Conservation (phyloP, 2,113 vertebrate genomes). For the Mystacornis crossleyi region DNA sequence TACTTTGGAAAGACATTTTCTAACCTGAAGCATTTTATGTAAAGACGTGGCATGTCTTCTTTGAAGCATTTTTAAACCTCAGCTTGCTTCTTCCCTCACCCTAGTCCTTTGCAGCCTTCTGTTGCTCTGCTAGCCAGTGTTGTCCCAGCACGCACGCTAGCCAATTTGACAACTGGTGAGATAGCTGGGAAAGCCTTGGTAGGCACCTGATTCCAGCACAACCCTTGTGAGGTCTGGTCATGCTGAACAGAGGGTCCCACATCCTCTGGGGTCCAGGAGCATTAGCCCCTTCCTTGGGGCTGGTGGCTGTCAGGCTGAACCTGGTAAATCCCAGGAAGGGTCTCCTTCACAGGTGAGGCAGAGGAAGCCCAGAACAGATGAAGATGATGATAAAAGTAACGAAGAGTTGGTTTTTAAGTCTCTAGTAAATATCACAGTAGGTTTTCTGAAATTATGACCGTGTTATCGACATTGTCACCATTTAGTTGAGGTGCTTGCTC, state of each 20-base stretch:
- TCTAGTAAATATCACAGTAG: not conserved
- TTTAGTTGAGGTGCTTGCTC: not conserved
- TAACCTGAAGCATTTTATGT: not conserved
- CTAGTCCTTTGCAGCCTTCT: not conserved
- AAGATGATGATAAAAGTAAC: not conserved
- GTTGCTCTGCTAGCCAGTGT: not conserved
- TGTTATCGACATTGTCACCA: not conserved
- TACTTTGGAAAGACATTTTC: not conserved
- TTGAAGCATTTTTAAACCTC: not conserved
- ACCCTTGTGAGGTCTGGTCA: not conserved
- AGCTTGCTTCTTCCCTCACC: not conserved
- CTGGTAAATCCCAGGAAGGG: not conserved
- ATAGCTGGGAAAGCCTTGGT: not conserved
- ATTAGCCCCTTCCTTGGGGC: not conserved
- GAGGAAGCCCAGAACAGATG: not conserved
- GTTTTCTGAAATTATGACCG: not conserved
- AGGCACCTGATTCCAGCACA: not conserved
- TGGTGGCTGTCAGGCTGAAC: not conserved
- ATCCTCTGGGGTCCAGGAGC: not conserved
- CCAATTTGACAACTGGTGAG: not conserved
- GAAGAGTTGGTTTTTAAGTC: not conserved
- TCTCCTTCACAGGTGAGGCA: not conserved
- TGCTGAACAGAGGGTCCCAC: not conserved
- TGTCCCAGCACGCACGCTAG: not conserved
- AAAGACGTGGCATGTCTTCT: not conserved